Evolutionary conservation across 1,140 invertebrate genomes (phyloP).

Genomic region (Drosophila suzukii): DNA sequence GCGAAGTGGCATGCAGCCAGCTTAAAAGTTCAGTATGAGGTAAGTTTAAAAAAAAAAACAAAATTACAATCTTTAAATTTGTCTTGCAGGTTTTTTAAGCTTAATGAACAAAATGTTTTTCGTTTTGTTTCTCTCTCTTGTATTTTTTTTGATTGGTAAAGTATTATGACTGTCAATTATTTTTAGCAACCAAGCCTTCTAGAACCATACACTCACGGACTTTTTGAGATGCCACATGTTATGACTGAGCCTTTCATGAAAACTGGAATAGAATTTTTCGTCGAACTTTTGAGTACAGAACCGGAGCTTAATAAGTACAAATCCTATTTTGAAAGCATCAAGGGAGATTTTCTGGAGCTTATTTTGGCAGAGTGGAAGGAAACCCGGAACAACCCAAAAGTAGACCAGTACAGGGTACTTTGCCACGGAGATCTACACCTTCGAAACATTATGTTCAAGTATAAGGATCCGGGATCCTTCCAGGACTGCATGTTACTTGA

Average conservation of each 20-base stretch:
- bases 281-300: constrained; percentile 31
- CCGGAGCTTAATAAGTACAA: constrained; percentile 38
- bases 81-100: too few species aligned
- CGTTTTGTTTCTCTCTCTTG: too few species aligned
- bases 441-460: constrained; percentile 63
- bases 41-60: not conserved
- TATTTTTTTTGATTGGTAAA: too few species aligned
- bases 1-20: constrained; percentile 72
- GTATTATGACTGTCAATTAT: not conserved
- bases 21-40: constrained; percentile 49
- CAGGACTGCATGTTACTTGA: constrained; percentile 60
- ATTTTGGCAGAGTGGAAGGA: constrained; percentile 7
- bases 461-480: constrained; percentile 7
- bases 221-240: constrained; percentile 23
- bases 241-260: constrained; percentile 31
- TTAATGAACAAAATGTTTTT: too few species aligned
- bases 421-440: constrained; percentile 58
- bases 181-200: constrained; percentile 42
- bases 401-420: constrained; percentile 11
- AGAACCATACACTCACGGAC: constrained; percentile 42
- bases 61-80: too few species aligned
- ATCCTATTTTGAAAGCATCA: constrained; percentile 19
- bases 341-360: constrained; percentile 3
- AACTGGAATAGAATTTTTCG: constrained; percentile 46
- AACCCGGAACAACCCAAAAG: not conserved